These are phyloP conservation scores for Cheilinus undulatus DNA, from an alignment of 2,113 vertebrate species.

Conservation along the genomic window DNA sequence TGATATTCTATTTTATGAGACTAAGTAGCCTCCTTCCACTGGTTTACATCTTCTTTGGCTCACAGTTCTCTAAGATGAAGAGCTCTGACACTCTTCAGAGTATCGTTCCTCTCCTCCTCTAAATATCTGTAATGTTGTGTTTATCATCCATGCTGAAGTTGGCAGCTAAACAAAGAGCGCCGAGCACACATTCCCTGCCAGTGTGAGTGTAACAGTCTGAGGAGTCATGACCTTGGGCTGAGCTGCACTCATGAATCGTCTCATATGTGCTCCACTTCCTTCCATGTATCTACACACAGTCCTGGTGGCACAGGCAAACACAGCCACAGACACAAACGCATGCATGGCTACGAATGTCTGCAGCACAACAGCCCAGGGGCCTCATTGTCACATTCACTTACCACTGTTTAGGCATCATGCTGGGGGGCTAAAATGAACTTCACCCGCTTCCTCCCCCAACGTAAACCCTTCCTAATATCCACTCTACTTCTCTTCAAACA, in stretches of 20 bases:
- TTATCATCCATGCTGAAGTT: constrained; percentile 34
- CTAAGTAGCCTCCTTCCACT: background rate
- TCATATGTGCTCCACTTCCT: constrained; percentile 64
- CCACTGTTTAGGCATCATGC: constrained; percentile 75
- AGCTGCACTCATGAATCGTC: constrained; percentile 40
- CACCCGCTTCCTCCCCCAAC: constrained; percentile 28
- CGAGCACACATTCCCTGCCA: constrained; percentile 32
- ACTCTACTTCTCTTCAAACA: constrained; percentile 40
- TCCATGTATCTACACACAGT: constrained; percentile 37
- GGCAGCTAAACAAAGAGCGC: constrained; percentile 37
- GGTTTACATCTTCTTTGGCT: constrained; percentile 8
- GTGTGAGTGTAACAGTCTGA: constrained; percentile 44
- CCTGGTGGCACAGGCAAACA: constrained; percentile 56
- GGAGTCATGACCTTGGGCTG: constrained; percentile 64
- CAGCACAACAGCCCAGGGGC: constrained; percentile 60
- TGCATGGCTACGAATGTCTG: constrained; percentile 52
- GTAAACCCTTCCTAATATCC: constrained; percentile 36
- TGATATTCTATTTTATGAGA: too few relatives aligned
- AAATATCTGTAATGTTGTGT: constrained; percentile 30
- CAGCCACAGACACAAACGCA: constrained; percentile 37
- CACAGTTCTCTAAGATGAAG: too few relatives aligned
- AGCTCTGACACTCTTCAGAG: too few relatives aligned
- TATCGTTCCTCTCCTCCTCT: constrained; percentile 10
- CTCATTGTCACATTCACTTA: constrained; percentile 80
- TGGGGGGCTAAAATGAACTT: constrained; percentile 65